Conservation (phyloP, 1,140 invertebrate species). For the Aethina tumida region DNA sequence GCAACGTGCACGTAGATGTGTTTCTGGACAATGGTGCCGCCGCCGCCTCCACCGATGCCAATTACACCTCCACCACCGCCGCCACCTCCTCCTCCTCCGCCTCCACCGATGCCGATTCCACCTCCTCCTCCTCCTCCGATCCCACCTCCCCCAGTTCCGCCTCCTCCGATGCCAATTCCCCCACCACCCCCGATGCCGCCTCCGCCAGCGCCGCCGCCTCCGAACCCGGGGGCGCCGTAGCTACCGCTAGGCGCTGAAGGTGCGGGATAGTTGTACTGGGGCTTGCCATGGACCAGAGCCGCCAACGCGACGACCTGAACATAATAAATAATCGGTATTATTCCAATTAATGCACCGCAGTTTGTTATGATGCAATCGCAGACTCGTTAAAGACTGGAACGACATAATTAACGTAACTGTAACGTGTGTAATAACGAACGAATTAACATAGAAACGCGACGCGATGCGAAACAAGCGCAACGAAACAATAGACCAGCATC, state of each 20-base stretch:
- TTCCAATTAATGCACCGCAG: too few species aligned
- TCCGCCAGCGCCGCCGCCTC: slow-evolving; percentile 12
- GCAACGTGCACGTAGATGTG: slow-evolving; percentile 61
- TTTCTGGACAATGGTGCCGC: slow-evolving; percentile 45
- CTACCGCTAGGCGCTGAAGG: slow-evolving; percentile 18
- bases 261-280: slow-evolving; percentile 26
- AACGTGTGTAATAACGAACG: too few species aligned
- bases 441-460: too few species aligned
- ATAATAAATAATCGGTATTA: too few species aligned
- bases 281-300: slow-evolving; percentile 26
- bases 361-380: too few species aligned
- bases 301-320: slow-evolving; percentile 17
- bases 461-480: too few species aligned
- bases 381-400: too few species aligned
- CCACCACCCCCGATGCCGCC: not conserved
- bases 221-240: slow-evolving; percentile 19
- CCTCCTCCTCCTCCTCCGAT: slow-evolving; percentile 3
- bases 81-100: slow-evolving; percentile 4
- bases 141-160: not conserved
- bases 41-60: slow-evolving; percentile 12
- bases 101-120: too few species aligned
- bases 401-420: too few species aligned
- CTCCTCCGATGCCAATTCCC: not conserved
- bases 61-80: too few species aligned
- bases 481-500: too few species aligned